A percentile compares a stretch with the other conserved stretches of the same genome.
These are phyloP conservation scores for Drosophila seclusa DNA, from an alignment of 2,888 invertebrate genomes.

Conservation along the genomic window DNA sequence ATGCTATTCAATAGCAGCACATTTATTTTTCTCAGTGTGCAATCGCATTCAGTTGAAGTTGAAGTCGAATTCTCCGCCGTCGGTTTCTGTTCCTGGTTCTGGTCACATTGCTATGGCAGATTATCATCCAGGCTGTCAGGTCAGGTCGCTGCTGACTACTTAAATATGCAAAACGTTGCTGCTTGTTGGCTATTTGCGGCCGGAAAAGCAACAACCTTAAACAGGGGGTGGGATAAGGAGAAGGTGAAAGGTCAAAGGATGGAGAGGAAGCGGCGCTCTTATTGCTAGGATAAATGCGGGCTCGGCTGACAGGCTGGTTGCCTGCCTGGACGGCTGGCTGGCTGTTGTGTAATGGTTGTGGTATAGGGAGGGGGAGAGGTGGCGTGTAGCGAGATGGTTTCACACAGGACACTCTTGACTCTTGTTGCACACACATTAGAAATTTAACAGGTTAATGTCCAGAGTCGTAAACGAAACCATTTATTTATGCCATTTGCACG, in stretches of 20 bases:
- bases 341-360: constrained; percentile 6
- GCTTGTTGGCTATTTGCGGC: constrained; percentile 66
- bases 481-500: constrained; percentile 75
- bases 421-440: constrained; percentile 67
- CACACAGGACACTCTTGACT: constrained; percentile 52
- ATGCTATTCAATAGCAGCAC: neutral
- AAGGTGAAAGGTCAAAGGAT: neutral
- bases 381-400: neutral
- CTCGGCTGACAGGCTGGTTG: constrained; percentile 28
- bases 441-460: constrained; percentile 81
- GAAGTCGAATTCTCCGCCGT: constrained; percentile 41
- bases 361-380: neutral
- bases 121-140: constrained; percentile 73
- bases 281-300: constrained; percentile 58
- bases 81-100: constrained; percentile 12
- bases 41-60: constrained; percentile 35
- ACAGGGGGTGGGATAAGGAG: neutral
- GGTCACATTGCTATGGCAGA: constrained; percentile 75
- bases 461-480: constrained; percentile 82
- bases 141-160: constrained; percentile 67
- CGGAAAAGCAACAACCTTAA: constrained; percentile 64
- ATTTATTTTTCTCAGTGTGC: constrained; percentile 19
- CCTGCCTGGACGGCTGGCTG: constrained; percentile 3
- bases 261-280: constrained; percentile 22
- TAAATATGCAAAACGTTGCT: constrained; percentile 77